Evolutionary conservation across 2,797 vertebrate genomes (phyloP).

Genomic region (Amniataba percoides): DNA sequence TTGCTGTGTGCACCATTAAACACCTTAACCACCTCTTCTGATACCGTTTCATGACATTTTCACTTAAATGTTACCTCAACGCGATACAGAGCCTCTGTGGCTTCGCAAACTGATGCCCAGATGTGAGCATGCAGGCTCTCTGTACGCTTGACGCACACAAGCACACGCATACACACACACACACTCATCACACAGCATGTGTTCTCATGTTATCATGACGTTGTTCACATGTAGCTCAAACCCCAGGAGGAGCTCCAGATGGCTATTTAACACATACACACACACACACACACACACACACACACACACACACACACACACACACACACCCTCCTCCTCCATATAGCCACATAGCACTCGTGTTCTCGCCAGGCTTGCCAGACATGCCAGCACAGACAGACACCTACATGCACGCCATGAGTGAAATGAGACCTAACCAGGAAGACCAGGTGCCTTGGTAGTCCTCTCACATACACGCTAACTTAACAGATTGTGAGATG

Average conservation of each 20-base stretch:
- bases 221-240: constrained; percentile 65
- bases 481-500: constrained; percentile 18
- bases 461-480: constrained; percentile 18
- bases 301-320: constrained; percentile 30
- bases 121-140: constrained; percentile 20
- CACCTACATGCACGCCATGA: constrained; percentile 3
- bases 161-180: neutral
- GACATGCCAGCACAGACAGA: constrained; percentile 30
- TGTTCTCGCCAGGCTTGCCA: constrained; percentile 26
- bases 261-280: constrained; percentile 55
- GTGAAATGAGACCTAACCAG: constrained; percentile 2
- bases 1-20: constrained; percentile 45
- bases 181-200: constrained; percentile 42
- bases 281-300: constrained; percentile 35
- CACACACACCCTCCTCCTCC: constrained; percentile 27
- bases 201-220: constrained; percentile 59
- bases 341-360: constrained; percentile 25
- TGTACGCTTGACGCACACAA: neutral
- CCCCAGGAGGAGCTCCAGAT: constrained; percentile 75
- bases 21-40: constrained; percentile 11
- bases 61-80: constrained; percentile 20
- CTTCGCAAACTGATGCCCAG: constrained; percentile 24
- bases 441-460: constrained; percentile 1
- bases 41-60: constrained; percentile 35
- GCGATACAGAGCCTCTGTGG: constrained; percentile 6